Base-by-base conservation (phyloP, 2,888 invertebrate species). In the Cephus rjabovi region DNA sequence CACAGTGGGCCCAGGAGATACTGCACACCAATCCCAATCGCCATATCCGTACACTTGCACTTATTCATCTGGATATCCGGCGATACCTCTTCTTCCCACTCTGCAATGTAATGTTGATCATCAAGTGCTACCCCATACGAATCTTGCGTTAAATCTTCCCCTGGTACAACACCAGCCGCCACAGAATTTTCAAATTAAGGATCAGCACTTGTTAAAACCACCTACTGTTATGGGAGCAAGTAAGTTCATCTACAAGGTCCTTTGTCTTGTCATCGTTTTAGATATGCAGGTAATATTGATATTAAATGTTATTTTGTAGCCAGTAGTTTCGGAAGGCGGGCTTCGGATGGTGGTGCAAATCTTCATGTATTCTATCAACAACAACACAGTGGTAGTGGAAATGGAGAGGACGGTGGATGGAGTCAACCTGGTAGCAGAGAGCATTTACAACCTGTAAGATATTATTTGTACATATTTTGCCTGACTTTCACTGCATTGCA, bases 271-370 rank as follows among this genome's bases (percentile, higher is more conserved):
- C 69, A 75, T 73, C 30, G 68, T 75, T 78, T 73, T 56, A 74
- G 56, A 69, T 70, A 15, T 69, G 31, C 1, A 71, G 12, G 71
- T 71, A 12, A 71, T 71, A 15, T 71, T 31, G 12, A 23, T 79
- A 30, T 37, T 80, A 69, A 74, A 34, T 76, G 70, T 74, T 77
- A 30, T 78, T 79, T 84, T 85, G 2, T 86, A 95, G 95, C 95
- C 84, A 96, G 96, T 73, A 95, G 96, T 75, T 97, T 97, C 92
- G 97, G 97, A 11, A 94, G 98, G 70, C 95, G 98, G 85, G 98
- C 98, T 76, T 98, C 98, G 23, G 98, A 98, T 93, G 98, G 98
- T 85, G 98, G 98, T 78, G 98, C 98, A 77, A 98, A 98, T 93
- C 94, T 98, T 83, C 96, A 96, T 85, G 95, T 95, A 84, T 94